phyloP scores from a whole-genome alignment of 30 jellyfish, hydroid and myxozoan genomes.

The Aurelia aurita region DNA sequence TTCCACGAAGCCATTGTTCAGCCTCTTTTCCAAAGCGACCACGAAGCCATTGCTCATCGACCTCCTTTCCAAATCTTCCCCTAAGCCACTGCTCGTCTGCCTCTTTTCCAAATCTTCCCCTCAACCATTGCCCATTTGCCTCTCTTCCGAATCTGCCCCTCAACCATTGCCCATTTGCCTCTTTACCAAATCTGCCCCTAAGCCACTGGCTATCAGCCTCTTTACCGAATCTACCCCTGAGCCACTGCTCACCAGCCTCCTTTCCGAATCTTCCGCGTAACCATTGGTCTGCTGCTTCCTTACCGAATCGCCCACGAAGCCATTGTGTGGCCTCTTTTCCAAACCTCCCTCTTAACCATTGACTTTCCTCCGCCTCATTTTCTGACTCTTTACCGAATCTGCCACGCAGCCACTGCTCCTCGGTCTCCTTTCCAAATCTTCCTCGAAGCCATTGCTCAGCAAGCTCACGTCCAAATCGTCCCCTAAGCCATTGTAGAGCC shows the following conservation, averaged over 20 bases:
- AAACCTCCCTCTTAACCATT: slow-evolving; percentile 63
- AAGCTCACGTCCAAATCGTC: slow-evolving; percentile 63
- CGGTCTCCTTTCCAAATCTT: slow-evolving; percentile 64
- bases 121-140: slow-evolving; percentile 76
- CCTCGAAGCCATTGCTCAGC: slow-evolving; percentile 74
- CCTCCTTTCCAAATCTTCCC: slow-evolving; percentile 91
- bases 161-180: slow-evolving; percentile 71
- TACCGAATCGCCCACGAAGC: slow-evolving; percentile 86
- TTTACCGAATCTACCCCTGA: slow-evolving; percentile 74
- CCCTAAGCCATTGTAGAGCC: slow-evolving; percentile 59
- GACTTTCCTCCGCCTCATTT: slow-evolving; percentile 54
- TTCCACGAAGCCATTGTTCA: slow-evolving; percentile 81
- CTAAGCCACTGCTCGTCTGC: slow-evolving; percentile 80
- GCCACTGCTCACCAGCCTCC: slow-evolving; percentile 80
- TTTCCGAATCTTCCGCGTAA: slow-evolving; percentile 79
- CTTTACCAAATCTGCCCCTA: slow-evolving; percentile 71
- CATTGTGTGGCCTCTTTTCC: slow-evolving; percentile 80
- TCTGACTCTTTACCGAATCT: slow-evolving; percentile 60
- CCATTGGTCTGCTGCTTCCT: slow-evolving; percentile 81
- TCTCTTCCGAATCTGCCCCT: slow-evolving; percentile 86
- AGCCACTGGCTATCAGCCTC: slow-evolving; percentile 68
- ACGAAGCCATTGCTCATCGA: slow-evolving; percentile 76
- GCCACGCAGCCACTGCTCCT: slow-evolving; percentile 74
- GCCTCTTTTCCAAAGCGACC: slow-evolving; percentile 85
- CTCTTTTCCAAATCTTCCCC: slow-evolving; percentile 90